Conservation (phyloP, 23 tunicate species). For the Ciona savignyi region DNA sequence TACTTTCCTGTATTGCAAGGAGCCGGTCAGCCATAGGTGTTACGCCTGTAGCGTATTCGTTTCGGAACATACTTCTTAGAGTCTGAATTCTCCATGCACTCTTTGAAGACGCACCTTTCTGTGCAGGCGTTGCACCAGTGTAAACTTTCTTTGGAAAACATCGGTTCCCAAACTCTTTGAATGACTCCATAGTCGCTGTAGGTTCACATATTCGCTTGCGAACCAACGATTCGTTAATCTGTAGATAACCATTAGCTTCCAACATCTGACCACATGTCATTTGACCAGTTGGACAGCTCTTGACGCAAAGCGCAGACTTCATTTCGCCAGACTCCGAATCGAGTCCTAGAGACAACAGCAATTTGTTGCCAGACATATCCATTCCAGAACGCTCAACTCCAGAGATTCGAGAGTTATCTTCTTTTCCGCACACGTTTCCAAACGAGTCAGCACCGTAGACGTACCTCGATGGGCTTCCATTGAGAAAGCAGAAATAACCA, state of each 20-base stretch:
- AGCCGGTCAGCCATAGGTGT: no score
- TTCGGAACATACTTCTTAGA: no score
- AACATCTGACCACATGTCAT: background rate
- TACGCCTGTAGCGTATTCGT: no score
- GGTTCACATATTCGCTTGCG: background rate
- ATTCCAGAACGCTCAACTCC: constrained; percentile 49
- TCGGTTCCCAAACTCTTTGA: background rate
- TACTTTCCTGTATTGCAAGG: no score
- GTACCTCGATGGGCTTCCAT: constrained; percentile 38
- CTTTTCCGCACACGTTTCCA: constrained; percentile 82
- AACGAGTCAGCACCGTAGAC: constrained; percentile 70
- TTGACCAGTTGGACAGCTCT: background rate
- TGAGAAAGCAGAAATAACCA: background rate
- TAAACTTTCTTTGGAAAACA: no score
- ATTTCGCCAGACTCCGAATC: background rate
- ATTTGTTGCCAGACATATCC: constrained; percentile 33
- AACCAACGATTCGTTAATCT: background rate
- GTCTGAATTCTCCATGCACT: no score
- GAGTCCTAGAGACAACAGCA: background rate
- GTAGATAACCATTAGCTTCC: background rate
- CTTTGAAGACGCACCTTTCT: no score
- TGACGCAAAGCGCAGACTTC: background rate
- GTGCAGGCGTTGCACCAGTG: no score
- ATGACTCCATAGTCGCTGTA: background rate
- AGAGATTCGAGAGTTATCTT: constrained; percentile 7